These are phyloP conservation scores for Tauraco erythrolophus DNA, from an alignment of 2,113 vertebrate genomes.

Conservation along the genomic window DNA sequence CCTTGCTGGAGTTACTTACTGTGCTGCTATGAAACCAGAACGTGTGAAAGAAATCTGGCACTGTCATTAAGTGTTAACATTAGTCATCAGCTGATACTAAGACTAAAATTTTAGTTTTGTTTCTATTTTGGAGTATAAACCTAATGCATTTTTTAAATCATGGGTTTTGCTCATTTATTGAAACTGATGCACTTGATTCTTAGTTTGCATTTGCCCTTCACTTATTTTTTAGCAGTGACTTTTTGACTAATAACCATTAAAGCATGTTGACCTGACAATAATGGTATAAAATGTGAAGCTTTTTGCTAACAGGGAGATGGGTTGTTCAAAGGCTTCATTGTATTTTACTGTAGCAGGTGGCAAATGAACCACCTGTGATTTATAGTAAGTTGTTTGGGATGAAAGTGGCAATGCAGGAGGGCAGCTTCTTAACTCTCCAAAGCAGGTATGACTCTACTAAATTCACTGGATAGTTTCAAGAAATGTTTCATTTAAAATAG, in stretches of 20 bases:
- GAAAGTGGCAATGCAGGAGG: background rate
- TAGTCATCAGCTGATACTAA: background rate
- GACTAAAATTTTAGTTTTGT: background rate
- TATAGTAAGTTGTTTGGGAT: constrained; percentile 7
- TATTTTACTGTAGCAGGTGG: background rate
- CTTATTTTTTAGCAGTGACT: background rate
- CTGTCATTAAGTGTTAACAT: background rate
- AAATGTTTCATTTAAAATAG: constrained; percentile 7
- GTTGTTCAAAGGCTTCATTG: background rate
- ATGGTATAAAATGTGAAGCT: background rate
- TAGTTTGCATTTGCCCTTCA: constrained; percentile 7
- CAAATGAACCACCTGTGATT: constrained; percentile 10
- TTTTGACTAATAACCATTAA: background rate
- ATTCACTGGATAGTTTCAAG: background rate
- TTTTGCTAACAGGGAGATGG: background rate
- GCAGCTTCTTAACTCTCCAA: background rate
- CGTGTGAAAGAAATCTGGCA: background rate
- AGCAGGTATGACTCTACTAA: background rate
- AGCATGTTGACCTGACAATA: constrained; percentile 8
- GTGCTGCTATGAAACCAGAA: background rate
- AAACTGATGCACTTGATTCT: background rate
- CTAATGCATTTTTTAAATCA: background rate
- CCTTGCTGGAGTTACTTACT: background rate
- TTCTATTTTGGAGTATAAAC: background rate
- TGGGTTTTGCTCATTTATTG: background rate